Conservation (phyloP, 1,140 invertebrate genomes). For the Penaeus vannamei region DNA sequence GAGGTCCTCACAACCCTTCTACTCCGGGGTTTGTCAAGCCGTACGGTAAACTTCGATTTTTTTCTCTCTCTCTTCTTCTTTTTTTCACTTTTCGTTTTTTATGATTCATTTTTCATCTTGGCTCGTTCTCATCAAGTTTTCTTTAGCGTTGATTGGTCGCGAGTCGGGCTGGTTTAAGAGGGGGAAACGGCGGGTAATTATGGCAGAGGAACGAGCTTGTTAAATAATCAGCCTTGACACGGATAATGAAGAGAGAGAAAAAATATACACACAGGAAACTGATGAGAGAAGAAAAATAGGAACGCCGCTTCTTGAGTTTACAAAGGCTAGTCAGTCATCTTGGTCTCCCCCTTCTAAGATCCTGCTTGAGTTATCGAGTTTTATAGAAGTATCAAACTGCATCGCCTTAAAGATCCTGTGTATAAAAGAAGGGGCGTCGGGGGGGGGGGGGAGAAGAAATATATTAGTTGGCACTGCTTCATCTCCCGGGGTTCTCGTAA, state of each 20-base stretch:
- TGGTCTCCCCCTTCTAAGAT: too few species aligned
- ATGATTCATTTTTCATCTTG: not conserved
- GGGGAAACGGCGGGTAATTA: slow-evolving; percentile 31
- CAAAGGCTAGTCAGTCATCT: too few species aligned
- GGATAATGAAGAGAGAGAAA: too few species aligned
- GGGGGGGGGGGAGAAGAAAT: too few species aligned
- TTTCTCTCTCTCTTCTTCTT: slow-evolving; percentile 40
- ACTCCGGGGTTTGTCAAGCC: slow-evolving; percentile 57
- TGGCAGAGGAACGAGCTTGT: not conserved
- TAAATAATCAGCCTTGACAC: not conserved
- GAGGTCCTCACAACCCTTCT: slow-evolving; percentile 35
- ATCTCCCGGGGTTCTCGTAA: too few species aligned
- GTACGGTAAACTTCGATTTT: slow-evolving; percentile 60
- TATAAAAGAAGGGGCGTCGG: too few species aligned
- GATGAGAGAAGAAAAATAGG: too few species aligned
- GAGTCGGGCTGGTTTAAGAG: not conserved
- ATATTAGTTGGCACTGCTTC: too few species aligned
- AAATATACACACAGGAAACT: not conserved
- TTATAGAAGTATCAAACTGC: too few species aligned
- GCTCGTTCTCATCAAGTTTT: not conserved
- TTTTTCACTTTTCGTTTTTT: slow-evolving; percentile 17
- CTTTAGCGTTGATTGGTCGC: slow-evolving; percentile 7
- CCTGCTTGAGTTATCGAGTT: too few species aligned
- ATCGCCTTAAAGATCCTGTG: too few species aligned
- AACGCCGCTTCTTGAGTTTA: too few species aligned